Evolutionary conservation across 2,113 vertebrate genomes (phyloP).

Genomic region (Oncorhynchus clarkii): DNA sequence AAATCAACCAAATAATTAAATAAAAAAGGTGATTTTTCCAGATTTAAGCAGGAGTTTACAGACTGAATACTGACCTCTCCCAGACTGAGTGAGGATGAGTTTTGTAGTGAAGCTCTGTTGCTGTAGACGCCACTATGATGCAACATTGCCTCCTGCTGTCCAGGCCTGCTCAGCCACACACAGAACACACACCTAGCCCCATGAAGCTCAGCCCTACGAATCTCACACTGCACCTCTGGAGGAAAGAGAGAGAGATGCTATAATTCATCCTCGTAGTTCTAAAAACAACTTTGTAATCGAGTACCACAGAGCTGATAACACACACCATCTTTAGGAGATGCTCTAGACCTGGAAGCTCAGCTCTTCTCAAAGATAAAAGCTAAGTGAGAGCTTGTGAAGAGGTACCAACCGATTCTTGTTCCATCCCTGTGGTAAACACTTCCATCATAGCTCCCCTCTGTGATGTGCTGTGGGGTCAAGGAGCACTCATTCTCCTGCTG

Average conservation of each 20-base stretch:
- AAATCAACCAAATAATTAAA: no score
- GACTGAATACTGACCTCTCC: constrained; percentile 66
- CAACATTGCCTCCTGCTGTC: constrained; percentile 66
- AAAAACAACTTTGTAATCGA: no score
- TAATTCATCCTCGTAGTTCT: no score
- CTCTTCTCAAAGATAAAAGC: no score
- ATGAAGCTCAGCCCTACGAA: constrained; percentile 69
- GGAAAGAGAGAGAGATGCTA: neutral
- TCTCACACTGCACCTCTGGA: constrained; percentile 82
- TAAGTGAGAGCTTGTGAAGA: no score
- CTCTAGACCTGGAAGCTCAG: no score
- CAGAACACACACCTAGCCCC: constrained; percentile 76
- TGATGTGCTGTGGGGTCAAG: constrained; percentile 34
- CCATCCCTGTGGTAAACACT: constrained; percentile 87
- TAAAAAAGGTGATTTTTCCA: no score
- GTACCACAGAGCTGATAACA: no score
- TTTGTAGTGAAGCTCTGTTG: constrained; percentile 18
- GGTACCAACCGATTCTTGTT: constrained; percentile 78
- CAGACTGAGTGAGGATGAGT: constrained; percentile 63
- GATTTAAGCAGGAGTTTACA: no score
- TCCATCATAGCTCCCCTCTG: constrained; percentile 78
- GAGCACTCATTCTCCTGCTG: constrained; percentile 32
- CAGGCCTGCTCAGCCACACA: constrained; percentile 81
- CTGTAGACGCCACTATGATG: constrained; percentile 60
- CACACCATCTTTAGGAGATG: no score